Evolutionary conservation across 2,797 vertebrate species (phyloP), one percentile per base, ranked within the genome.

Genomic region (Micromesistius poutassou): DNA sequence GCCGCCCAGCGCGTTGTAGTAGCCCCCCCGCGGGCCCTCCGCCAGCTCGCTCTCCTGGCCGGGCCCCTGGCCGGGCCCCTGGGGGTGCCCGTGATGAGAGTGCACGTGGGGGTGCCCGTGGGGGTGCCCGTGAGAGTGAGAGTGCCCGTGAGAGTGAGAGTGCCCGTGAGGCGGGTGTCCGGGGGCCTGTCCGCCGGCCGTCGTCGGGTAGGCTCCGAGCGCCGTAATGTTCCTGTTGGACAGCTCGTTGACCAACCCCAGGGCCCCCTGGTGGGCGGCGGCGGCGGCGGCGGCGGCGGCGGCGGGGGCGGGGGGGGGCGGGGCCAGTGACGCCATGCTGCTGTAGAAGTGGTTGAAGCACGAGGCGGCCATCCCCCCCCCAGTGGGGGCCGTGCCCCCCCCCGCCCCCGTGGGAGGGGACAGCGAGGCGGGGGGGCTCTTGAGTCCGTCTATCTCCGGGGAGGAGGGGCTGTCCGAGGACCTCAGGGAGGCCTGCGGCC

Each of bases 341-440:
- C 94, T 96, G 93, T 98, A 97, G 90, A 99, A 99, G 90, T 93
- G 95, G 81, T 95, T 96, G 78, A 98, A 96, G 76, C 97, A 99
- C 0, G 97, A 93, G 0, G 89, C 22, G 0, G 94, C 85, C 0
- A 95, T 92, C 40, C 92, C 86, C 76, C n/a, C n/a, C n/a, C n/a
- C n/a, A n/a, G n/a, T n/a, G n/a, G n/a, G n/a, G n/a, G n/a, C n/a
- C n/a, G n/a, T n/a, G n/a, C n/a, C n/a, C n/a, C n/a, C n/a, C n/a
- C n/a, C n/a, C n/a, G n/a, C n/a, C n/a, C 94, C 90, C 8, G 90
- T 84, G 2, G 94, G 90, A 0, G 95, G 95, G 0, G 95, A 93
- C 0, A 95, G 92, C 0, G 93, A 80, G 0, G 82, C 14, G 14
- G 73, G 14, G 16, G 85, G 80, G 74, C 93, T 94, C 90, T 96